Evolutionary conservation across 1,140 invertebrate species (phyloP), one percentile per base, ranked within the genome.

Genomic region (Trialeurodes vaporariorum): DNA sequence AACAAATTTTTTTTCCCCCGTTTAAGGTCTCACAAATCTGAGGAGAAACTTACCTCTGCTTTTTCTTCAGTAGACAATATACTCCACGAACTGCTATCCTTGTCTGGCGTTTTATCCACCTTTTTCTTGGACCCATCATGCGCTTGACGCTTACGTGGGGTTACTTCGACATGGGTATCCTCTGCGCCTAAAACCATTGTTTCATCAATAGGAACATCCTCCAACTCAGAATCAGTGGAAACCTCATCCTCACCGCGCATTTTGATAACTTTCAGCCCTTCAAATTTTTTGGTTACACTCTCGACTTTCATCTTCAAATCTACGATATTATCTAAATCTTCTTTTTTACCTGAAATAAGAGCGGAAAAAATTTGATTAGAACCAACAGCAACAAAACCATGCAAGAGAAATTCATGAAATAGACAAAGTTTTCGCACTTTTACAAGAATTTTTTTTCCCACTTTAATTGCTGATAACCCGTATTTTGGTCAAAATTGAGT

Each of bases 291-390:
- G 5, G 17, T 17, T 17, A 49, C 34, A 9, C 17, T 5, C 17
- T 49, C 34, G 17, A 49, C 34, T 49, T 49, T 49, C 17, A 9
- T 49, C 17, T 49, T 49, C 17, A 49, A 49, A 49, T 49, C 34
- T 9, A 49, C 34, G 5, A 49, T 17, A 9, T 49, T 49, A 9
- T 49, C 34, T 49, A 49, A 49, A 49, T 49, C 34, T 17, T 49
- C 34, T 49, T 49, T 49, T 49, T 49, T 49, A 49, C 34, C 34
- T 49, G n/a, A n/a, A n/a, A n/a, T n/a, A n/a, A n/a, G n/a, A n/a
- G n/a, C n/a, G n/a, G n/a, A n/a, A n/a, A n/a, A n/a, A n/a, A n/a
- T n/a, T n/a, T n/a, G n/a, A n/a, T n/a, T n/a, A n/a, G n/a, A n/a
- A n/a, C n/a, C n/a, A n/a, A n/a, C n/a, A n/a, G n/a, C n/a, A n/a